Evolutionary conservation across 2,113 vertebrate species (phyloP).

Genomic region (Phrynosoma platyrhinos): DNA sequence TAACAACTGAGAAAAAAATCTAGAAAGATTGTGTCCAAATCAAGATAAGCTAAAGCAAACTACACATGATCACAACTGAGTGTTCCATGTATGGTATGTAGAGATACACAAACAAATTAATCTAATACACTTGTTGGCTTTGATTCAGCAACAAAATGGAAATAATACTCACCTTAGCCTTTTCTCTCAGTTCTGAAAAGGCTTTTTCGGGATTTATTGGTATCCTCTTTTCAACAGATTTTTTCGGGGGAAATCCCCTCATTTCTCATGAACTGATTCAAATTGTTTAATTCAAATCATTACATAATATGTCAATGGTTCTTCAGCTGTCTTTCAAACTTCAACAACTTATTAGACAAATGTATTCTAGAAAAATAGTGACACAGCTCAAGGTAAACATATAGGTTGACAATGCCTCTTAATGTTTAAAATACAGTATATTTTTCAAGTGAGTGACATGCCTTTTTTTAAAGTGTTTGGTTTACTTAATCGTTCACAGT

Average conservation of each 20-base stretch:
- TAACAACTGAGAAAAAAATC: neutral
- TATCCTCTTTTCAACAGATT: neutral
- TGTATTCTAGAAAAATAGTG: constrained; percentile 5
- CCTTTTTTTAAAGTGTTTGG: constrained; percentile 38
- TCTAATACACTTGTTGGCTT: neutral
- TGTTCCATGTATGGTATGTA: neutral
- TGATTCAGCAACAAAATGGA: neutral
- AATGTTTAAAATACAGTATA: constrained; percentile 39
- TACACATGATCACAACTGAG: neutral
- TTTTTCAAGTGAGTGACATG: constrained; percentile 46
- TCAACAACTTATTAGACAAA: neutral
- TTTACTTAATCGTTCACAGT: constrained; percentile 50
- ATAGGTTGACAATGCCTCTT: rapidly evolving
- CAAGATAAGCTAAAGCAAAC: neutral
- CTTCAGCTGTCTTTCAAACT: too few species aligned
- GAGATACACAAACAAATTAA: neutral
- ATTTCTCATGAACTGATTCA: neutral
- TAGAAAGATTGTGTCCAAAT: neutral
- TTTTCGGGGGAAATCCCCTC: neutral
- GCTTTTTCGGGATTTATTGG: neutral
- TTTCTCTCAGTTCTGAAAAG: neutral
- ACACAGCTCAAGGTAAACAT: constrained; percentile 11
- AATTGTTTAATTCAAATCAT: too few species aligned
- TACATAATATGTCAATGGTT: too few species aligned
- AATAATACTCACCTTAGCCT: neutral